phyloP scores from a whole-genome alignment of 2,888 invertebrate species.

The Galerucella pusilla region DNA sequence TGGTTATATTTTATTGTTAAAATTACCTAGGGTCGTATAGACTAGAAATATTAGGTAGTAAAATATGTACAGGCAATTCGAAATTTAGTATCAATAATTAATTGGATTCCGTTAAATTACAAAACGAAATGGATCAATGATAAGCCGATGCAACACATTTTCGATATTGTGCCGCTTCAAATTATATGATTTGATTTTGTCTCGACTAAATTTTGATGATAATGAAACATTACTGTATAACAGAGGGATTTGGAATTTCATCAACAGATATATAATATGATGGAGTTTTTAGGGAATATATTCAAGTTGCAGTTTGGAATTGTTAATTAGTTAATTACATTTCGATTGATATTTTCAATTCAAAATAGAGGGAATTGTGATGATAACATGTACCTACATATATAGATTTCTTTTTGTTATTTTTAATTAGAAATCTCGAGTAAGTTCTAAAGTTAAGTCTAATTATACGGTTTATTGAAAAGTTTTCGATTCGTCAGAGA shows the following conservation, averaged over 20 bases:
- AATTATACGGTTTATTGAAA: background rate
- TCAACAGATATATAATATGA: conserved; percentile 7
- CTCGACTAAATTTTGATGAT: conserved; percentile 2
- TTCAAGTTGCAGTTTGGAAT: background rate
- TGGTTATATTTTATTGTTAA: too few species aligned
- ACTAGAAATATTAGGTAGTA: too few species aligned
- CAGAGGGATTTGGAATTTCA: conserved; percentile 6
- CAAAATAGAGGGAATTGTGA: background rate
- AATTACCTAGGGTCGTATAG: too few species aligned
- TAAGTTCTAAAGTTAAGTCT: background rate
- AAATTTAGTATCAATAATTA: background rate
- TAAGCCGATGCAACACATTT: conserved; percentile 9
- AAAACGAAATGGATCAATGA: conserved; percentile 11
- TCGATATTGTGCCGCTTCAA: background rate
- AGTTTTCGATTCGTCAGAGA: background rate
- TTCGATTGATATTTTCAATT: background rate
- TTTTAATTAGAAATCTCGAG: background rate
- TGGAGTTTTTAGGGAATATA: background rate
- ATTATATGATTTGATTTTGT: background rate
- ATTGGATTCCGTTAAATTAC: background rate
- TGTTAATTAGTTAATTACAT: background rate
- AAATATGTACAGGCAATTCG: background rate
- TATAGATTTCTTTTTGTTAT: background rate
- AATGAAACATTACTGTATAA: conserved; percentile 3
- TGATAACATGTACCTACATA: too few species aligned